Base-by-base conservation (phyloP, 2,797 vertebrate genomes). In the Anguilla marmorata region DNA sequence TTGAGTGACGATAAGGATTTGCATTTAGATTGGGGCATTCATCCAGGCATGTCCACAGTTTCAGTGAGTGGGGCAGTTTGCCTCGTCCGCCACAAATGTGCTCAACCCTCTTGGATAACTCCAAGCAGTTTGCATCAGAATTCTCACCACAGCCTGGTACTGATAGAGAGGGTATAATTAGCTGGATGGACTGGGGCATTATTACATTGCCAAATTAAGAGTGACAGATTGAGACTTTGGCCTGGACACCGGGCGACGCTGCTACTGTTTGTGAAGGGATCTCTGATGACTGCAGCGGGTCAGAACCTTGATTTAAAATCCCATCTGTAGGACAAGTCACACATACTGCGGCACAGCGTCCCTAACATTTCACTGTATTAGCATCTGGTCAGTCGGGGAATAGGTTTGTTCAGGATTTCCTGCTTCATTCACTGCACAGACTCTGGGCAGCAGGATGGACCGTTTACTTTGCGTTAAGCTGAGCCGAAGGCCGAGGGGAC, bases 21-120 rank as follows among this genome's bases (percentile, higher is more conserved):
- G 74, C 74, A 79, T 79, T 79, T 79, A 79, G 74, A 79, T 41
- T 79, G 74, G 74, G 12, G 33, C 74, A 45, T 41, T 82, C 79
- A 9, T 82, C 45, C 41, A 50, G 2, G 30, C 14, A 33, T 74
- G 33, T 79, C 4, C 30, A 74, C 72, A 74, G 76, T 50, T 45
- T 50, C 24, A 7, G 45, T 82, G 41, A 82, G 74, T 48, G 41
- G 19, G 45, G 79, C 45, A 50, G 45, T 50, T 48, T 2, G 16
- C 33, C 33, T 79, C 37, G 19, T 41, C 37, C 37, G 3, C 33
- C 37, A 41, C 37, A 33, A 41, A 21, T 19, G 19, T 14, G 14
- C 79, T 24, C 19, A 24, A n/a, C 41, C 41, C 19, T 80, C 76
- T 45, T 80, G 76, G 76, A 21, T 19, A 80, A 45, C 21, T 21